Evolutionary conservation across 2,113 vertebrate species (phyloP), one percentile per base, ranked within the genome.

Genomic region (Pangasianodon gigas): DNA sequence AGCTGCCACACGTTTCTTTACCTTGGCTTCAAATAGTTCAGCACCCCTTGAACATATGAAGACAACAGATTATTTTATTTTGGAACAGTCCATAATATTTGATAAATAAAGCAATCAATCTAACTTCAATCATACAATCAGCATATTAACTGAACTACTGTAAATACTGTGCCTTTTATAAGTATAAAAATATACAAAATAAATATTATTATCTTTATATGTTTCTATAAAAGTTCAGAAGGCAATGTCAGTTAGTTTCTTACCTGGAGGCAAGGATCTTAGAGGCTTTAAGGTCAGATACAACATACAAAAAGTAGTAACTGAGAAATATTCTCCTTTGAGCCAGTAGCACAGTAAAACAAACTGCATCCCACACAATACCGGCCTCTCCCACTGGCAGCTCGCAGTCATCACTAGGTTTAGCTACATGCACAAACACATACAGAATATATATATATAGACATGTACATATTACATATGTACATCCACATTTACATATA

Each of bases 301-400:
- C 96, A 65, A 96, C 91, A 0, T 95, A 96, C 26, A 97, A 95
- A 90, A 95, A 96, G 87, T 96, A 96, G 91, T 95, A 96, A 92
- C 96, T 97, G 86, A 95, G 96, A 89, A 97, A 97, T 80, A 95
- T 93, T 37, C 95, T 93, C 26, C 94, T 89, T 92, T 96, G 96
- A 14, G 92, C 93, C 89, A 97, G 92, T 56, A 97, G 95, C 79
- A 96, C 95, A 11, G 93, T 94, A 92, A 97, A 96, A 83, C 96
- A 96, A 85, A 95, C 94, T 0, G 94, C 95, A 18, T 96, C 97
- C 97, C 96, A 96, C 9, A 97, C 93, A 1, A 96, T 95, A 14
- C 97, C 96, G 0, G 94, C 96, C 86, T 97, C 96, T 1, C 95
- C 94, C 75, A 94, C 95, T 0, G 96, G 96, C 74, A 96, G 89